phyloP scores from a whole-genome alignment of 2,888 invertebrate genomes.

The Caradrina kadenii region DNA sequence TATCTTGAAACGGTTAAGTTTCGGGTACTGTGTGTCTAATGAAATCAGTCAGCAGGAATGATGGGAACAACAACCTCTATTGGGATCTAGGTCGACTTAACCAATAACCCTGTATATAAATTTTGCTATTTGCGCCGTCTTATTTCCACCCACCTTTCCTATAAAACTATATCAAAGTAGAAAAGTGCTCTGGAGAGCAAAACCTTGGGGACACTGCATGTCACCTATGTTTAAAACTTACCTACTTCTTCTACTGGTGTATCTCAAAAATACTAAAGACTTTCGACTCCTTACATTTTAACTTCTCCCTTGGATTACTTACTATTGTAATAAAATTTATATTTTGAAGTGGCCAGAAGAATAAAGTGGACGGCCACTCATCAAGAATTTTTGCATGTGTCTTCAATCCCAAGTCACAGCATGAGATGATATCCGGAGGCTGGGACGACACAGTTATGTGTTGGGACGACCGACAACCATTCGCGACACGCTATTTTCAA shows the following conservation, averaged over 20 bases:
- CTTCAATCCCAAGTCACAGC: conserved; percentile 92
- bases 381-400: conserved; percentile 92
- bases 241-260: neutral
- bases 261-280: neutral
- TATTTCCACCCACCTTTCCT: too few species aligned
- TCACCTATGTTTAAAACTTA: too few species aligned
- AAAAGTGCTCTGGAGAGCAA: too few species aligned
- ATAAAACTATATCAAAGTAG: too few species aligned
- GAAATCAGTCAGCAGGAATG: too few species aligned
- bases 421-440: conserved; percentile 92
- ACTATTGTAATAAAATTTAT: neutral
- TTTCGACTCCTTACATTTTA: neutral
- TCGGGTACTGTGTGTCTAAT: too few species aligned
- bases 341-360: conserved; percentile 83
- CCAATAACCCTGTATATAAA: too few species aligned
- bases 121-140: too few species aligned
- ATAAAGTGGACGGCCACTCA: conserved; percentile 90
- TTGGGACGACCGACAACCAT: conserved; percentile 92
- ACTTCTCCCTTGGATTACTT: neutral
- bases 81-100: too few species aligned
- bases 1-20: too few species aligned
- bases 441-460: conserved; percentile 93
- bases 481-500: conserved; percentile 89
- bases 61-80: too few species aligned
- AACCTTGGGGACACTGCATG: too few species aligned